Conservation (phyloP, 2,797 vertebrate genomes). For the Potorous gilbertii region DNA sequence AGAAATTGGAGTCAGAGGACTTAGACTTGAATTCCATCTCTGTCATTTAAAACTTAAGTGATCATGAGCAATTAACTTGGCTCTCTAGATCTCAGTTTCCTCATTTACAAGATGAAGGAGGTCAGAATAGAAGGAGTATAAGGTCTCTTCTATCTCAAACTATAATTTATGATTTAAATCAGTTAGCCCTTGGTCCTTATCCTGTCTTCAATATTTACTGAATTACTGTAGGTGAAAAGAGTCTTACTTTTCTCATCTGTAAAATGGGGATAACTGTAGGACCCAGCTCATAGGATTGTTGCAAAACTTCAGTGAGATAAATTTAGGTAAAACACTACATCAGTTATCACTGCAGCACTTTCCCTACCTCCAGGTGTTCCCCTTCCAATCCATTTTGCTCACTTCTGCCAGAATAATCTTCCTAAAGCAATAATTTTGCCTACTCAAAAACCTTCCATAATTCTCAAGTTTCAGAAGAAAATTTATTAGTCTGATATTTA, state of each 20-base stretch:
- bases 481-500: background rate
- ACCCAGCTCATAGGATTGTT: background rate
- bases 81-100: background rate
- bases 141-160: background rate
- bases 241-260: background rate
- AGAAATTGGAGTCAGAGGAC: background rate
- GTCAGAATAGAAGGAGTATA: background rate
- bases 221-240: background rate
- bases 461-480: background rate
- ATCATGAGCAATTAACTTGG: background rate
- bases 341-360: background rate
- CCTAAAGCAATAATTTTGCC: background rate
- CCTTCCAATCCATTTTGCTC: background rate
- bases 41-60: background rate
- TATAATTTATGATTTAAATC: background rate
- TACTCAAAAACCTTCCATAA: slow-evolving; percentile 11
- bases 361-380: background rate
- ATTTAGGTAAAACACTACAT: background rate
- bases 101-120: background rate
- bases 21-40: background rate
- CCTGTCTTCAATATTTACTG: background rate
- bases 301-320: background rate
- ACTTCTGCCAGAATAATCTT: background rate
- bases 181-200: background rate
- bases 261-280: background rate